phyloP scores from a whole-genome alignment of 2,113 vertebrate genomes.

The Lagenorhynchus albirostris region DNA sequence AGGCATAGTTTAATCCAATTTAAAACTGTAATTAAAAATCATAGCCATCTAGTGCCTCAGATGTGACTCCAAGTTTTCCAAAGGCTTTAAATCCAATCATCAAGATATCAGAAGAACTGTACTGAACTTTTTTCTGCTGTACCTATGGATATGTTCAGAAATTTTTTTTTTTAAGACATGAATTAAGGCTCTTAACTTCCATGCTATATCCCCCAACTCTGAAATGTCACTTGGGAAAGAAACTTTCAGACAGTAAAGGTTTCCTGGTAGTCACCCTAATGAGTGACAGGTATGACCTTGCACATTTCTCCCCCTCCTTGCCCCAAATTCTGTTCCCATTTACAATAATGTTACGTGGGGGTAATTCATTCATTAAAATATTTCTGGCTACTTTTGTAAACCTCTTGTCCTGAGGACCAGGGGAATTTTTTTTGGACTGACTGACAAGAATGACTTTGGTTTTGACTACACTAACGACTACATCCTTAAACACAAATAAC shows the following conservation, averaged over 20 bases:
- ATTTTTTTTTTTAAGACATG: background rate
- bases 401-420: background rate
- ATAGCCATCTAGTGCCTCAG: background rate
- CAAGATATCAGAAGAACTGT: background rate
- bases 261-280: conserved; percentile 10
- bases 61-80: background rate
- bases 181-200: background rate
- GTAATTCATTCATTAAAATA: conserved; percentile 9
- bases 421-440: background rate
- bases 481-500: background rate
- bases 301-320: background rate
- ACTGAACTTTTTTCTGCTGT: background rate
- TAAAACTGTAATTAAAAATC: conserved; percentile 54
- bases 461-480: conserved; percentile 1
- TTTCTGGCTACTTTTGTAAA: background rate
- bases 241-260: background rate
- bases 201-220: background rate
- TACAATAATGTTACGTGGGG: conserved; percentile 6
- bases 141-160: background rate
- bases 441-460: conserved; percentile 43
- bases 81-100: background rate
- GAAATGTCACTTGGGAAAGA: conserved; percentile 18
- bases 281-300: conserved; percentile 9
- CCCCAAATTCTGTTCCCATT: background rate
- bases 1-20: conserved; percentile 15